Percentiles rank a stretch among this genome's conserved stretches.
phyloP scores from a whole-genome alignment of 2,113 vertebrate genomes.

The Alces alces region DNA sequence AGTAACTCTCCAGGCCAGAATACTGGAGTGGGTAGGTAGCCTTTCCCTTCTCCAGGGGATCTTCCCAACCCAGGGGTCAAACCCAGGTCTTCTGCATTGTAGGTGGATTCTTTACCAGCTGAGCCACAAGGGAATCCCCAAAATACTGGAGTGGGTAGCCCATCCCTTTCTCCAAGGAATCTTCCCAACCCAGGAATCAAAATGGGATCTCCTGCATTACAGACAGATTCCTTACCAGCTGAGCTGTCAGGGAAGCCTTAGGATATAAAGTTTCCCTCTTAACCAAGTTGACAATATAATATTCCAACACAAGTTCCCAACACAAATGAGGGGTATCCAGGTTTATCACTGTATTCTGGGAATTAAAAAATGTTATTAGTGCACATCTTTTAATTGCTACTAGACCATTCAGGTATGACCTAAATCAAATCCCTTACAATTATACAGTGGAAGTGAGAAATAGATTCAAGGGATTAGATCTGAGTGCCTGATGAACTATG shows the following conservation, averaged over 20 bases:
- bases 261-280: background rate
- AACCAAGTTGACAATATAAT: background rate
- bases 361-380: background rate
- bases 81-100: too few relatives aligned
- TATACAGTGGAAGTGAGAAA: background rate
- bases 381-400: background rate
- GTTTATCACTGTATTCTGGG: background rate
- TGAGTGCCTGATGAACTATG: background rate
- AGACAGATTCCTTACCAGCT: too few relatives aligned
- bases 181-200: too few relatives aligned
- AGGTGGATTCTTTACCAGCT: too few relatives aligned
- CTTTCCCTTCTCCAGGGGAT: too few relatives aligned
- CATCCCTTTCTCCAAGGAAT: too few relatives aligned
- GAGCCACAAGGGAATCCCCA: too few relatives aligned
- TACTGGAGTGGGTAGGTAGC: too few relatives aligned
- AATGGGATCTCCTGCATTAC: too few relatives aligned
- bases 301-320: background rate
- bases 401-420: background rate
- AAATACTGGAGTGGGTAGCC: too few relatives aligned
- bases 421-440: background rate
- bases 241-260: background rate
- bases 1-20: too few relatives aligned
- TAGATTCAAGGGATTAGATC: background rate
- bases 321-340: background rate
- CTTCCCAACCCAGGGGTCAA: too few relatives aligned